Conservation (phyloP, 2,113 vertebrate genomes). For the Prolemur simus region DNA sequence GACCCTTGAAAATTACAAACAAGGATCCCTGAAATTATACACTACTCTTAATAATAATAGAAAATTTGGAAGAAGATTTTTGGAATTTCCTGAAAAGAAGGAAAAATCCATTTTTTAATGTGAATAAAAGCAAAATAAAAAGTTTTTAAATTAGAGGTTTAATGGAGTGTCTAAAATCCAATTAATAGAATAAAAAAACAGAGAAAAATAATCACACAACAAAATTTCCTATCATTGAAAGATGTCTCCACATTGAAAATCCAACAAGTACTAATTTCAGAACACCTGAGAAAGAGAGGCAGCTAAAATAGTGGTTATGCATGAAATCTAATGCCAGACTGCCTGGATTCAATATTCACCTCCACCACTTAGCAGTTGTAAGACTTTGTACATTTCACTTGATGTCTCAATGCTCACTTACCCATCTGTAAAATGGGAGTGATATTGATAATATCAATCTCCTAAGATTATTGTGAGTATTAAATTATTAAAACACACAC, state of each 20-base stretch:
- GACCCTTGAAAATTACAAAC: not conserved
- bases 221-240: not conserved
- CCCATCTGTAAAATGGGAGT: not conserved
- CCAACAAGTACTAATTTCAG: not conserved
- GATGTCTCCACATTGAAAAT: not conserved
- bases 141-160: not conserved
- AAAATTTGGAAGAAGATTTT: not conserved
- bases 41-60: not conserved
- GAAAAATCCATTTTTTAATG: not conserved
- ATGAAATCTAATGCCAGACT: accelerated
- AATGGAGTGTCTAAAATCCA: not conserved
- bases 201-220: not conserved
- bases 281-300: not conserved
- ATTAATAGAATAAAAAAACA: not conserved
- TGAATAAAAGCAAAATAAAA: not conserved
- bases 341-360: not conserved
- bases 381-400: not conserved
- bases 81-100: not conserved
- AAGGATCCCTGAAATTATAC: not conserved
- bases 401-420: not conserved
- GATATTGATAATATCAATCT: not conserved
- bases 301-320: no score
- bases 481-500: not conserved
- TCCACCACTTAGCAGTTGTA: not conserved
- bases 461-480: not conserved